Evolutionary conservation across 2,113 vertebrate species (phyloP).

Genomic region (Ranitomeya imitator): DNA sequence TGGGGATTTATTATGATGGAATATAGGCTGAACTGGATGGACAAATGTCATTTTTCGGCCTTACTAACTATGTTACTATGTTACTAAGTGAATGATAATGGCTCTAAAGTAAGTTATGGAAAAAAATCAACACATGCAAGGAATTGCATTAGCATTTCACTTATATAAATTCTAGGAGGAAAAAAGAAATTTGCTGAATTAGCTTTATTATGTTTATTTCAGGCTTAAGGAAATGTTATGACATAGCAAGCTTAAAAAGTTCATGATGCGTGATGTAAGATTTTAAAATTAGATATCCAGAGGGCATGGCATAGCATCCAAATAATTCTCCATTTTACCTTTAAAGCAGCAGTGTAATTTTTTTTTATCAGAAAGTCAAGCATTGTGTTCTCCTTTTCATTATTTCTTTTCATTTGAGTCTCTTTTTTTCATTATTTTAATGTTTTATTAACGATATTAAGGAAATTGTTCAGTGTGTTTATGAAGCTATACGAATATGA

Average conservation of each 20-base stretch:
- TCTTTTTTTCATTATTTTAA: not conserved
- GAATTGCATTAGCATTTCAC: slow-evolving; percentile 28
- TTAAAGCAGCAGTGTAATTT: not conserved
- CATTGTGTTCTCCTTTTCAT: not conserved
- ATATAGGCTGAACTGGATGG: no score
- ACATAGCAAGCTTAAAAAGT: slow-evolving; percentile 31
- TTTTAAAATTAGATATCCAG: slow-evolving; percentile 12
- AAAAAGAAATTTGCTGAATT: slow-evolving; percentile 23
- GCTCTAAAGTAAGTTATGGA: slow-evolving; percentile 36
- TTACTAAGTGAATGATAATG: slow-evolving; percentile 45
- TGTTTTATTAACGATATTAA: not conserved
- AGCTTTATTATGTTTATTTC: slow-evolving; percentile 15
- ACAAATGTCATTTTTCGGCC: no score
- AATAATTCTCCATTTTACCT: not conserved
- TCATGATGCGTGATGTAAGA: not conserved
- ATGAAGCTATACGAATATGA: no score
- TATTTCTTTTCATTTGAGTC: not conserved
- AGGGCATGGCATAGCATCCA: not conserved
- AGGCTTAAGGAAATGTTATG: slow-evolving; percentile 15
- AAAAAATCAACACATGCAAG: slow-evolving; percentile 28
- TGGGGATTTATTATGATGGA: no score
- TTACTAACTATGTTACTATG: no score
- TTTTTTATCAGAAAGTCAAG: not conserved
- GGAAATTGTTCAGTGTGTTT: not conserved
- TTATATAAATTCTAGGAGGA: slow-evolving; percentile 24